phyloP scores from a whole-genome alignment of 2,797 vertebrate genomes.

The Myotis vivesi region DNA sequence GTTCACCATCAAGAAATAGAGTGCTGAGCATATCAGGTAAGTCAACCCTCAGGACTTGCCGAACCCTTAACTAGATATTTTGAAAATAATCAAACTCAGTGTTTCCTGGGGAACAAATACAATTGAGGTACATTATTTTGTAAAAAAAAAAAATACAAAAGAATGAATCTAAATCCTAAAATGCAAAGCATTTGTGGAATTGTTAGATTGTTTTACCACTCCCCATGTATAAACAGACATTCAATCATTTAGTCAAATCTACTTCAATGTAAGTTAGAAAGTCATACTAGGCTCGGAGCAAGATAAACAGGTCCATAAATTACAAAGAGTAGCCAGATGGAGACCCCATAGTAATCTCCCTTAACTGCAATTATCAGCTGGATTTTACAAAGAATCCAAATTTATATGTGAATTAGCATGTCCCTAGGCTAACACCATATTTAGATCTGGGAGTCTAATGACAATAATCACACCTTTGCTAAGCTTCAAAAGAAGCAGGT shows the following conservation, averaged over 20 bases:
- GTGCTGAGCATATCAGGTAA: neutral
- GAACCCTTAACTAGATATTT: neutral
- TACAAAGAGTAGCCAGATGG: neutral
- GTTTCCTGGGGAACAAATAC: neutral
- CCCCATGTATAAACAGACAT: neutral
- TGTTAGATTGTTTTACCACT: neutral
- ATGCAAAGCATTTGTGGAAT: neutral
- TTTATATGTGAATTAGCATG: conserved; percentile 19
- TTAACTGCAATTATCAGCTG: conserved; percentile 24
- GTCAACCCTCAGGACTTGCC: neutral
- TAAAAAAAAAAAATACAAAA: conserved; percentile 46
- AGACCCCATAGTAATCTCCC: neutral
- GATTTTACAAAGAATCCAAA: conserved; percentile 45
- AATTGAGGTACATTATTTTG: neutral
- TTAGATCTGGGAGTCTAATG: conserved; percentile 32
- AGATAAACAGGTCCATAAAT: conserved; percentile 39
- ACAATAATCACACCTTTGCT: neutral
- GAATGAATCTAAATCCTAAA: conserved; percentile 15
- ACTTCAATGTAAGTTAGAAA: conserved; percentile 19
- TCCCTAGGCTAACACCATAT: conserved; percentile 7
- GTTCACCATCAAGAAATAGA: too few species aligned
- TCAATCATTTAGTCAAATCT: conserved; percentile 21
- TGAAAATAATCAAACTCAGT: neutral
- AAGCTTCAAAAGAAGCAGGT: neutral
- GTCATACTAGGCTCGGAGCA: neutral